Evolutionary conservation across 2,888 invertebrate genomes (phyloP).

Genomic region (Anodontia alba): DNA sequence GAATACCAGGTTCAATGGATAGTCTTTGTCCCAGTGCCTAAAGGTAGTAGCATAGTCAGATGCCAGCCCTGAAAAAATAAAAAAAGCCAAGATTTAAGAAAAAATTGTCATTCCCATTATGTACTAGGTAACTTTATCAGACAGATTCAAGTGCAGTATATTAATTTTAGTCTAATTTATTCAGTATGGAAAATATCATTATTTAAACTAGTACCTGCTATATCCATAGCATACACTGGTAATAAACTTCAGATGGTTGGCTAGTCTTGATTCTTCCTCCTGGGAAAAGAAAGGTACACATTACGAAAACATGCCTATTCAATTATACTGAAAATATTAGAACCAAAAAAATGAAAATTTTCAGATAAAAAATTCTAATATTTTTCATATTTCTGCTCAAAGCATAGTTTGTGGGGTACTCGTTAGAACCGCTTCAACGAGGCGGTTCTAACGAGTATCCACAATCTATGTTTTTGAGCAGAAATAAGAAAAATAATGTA

Average conservation of each 20-base stretch:
- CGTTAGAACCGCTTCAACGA: too few relatives aligned
- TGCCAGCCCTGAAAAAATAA: conserved; percentile 45
- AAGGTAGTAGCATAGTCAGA: conserved; percentile 51
- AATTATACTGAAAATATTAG: too few relatives aligned
- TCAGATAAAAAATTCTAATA: too few relatives aligned
- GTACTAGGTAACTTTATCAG: too few relatives aligned
- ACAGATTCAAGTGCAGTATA: not conserved
- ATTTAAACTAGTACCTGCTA: conserved; percentile 7
- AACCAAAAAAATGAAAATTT: too few relatives aligned
- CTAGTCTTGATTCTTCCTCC: conserved; percentile 23
- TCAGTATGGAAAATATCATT: not conserved
- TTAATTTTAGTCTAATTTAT: not conserved
- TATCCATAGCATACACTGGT: conserved; percentile 25
- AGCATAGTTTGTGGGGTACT: too few relatives aligned
- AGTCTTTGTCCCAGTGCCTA: conserved; percentile 25
- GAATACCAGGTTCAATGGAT: conserved; percentile 50
- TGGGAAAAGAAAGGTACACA: conserved; percentile 19
- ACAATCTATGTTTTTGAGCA: too few relatives aligned
- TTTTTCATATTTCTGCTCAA: too few relatives aligned
- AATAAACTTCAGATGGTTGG: conserved; percentile 22
- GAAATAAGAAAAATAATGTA: too few relatives aligned
- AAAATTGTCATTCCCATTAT: not conserved
- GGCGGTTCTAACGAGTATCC: too few relatives aligned
- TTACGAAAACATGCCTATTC: too few relatives aligned
- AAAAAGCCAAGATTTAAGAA: not conserved